phyloP scores from a whole-genome alignment of 2,888 invertebrate species.

The Drosophila picticornis region DNA sequence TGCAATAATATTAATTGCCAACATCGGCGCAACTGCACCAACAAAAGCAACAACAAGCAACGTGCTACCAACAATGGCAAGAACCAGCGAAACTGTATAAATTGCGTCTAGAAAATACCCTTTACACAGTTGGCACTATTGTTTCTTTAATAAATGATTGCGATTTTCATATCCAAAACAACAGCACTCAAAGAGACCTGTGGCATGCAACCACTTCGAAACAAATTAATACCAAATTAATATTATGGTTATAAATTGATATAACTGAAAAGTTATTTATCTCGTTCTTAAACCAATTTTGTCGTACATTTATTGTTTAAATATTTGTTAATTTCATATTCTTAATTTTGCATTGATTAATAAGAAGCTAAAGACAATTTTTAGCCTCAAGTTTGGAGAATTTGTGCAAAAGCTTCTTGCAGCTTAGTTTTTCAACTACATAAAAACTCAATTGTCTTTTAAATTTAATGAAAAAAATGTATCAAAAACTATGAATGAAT shows the following conservation, averaged over 20 bases:
- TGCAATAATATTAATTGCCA: slow-evolving; percentile 80
- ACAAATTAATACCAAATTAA: not conserved
- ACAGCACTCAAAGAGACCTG: not conserved
- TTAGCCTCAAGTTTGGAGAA: not conserved
- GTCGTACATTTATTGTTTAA: not conserved
- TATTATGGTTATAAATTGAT: not conserved
- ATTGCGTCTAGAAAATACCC: slow-evolving; percentile 30
- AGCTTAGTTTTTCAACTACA: not conserved
- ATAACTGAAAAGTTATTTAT: not conserved
- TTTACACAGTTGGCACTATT: not conserved
- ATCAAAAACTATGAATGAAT: not conserved
- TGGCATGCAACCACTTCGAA: not conserved
- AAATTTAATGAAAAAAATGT: not conserved
- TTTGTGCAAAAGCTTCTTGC: not conserved
- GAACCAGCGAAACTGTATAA: not conserved
- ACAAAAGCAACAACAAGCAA: slow-evolving; percentile 40
- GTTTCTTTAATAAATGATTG: not conserved
- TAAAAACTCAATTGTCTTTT: not conserved
- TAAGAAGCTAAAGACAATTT: not conserved
- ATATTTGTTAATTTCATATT: not conserved
- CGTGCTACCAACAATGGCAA: slow-evolving; percentile 31
- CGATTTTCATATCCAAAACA: not conserved
- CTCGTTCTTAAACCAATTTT: not conserved
- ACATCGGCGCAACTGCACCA: slow-evolving; percentile 72
- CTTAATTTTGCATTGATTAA: not conserved